Conservation (phyloP, 2,888 invertebrate species). For the Cacoxenus indagator region DNA sequence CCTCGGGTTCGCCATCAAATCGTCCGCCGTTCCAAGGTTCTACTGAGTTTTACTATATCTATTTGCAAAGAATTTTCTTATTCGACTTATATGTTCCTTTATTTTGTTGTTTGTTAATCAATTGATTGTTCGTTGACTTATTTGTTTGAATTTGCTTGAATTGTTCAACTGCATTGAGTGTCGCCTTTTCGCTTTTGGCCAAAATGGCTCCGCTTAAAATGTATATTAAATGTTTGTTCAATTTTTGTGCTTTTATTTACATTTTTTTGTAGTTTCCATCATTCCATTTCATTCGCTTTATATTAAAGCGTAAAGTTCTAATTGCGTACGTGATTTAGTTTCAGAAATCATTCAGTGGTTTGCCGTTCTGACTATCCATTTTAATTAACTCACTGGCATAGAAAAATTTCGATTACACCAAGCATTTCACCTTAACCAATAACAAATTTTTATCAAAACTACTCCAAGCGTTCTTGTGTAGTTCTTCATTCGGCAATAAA, state of each 20-base stretch:
- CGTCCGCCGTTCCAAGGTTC: constrained; percentile 71
- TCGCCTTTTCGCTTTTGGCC: constrained; percentile 29
- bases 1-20: constrained; percentile 67
- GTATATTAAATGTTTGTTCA: constrained; percentile 39
- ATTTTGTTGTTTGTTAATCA: constrained; percentile 13
- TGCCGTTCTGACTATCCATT: too few relatives aligned
- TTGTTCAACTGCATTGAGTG: constrained; percentile 37
- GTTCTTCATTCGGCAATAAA: too few relatives aligned
- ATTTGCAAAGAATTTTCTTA: not conserved
- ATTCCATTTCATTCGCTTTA: too few relatives aligned
- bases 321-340: too few relatives aligned
- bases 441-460: too few relatives aligned
- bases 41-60: not conserved
- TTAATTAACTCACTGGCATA: too few relatives aligned
- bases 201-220: constrained; percentile 42
- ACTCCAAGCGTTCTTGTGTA: too few relatives aligned
- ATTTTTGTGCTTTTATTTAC: constrained; percentile 36
- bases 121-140: constrained; percentile 18
- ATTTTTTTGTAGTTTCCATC: constrained; percentile 37
- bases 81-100: not conserved
- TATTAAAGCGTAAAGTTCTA: too few relatives aligned
- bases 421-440: too few relatives aligned
- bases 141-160: constrained; percentile 17
- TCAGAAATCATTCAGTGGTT: too few relatives aligned
- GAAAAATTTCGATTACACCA: too few relatives aligned